Base-by-base conservation (phyloP, 1,140 invertebrate genomes). In the Agraylea sexmaculata region DNA sequence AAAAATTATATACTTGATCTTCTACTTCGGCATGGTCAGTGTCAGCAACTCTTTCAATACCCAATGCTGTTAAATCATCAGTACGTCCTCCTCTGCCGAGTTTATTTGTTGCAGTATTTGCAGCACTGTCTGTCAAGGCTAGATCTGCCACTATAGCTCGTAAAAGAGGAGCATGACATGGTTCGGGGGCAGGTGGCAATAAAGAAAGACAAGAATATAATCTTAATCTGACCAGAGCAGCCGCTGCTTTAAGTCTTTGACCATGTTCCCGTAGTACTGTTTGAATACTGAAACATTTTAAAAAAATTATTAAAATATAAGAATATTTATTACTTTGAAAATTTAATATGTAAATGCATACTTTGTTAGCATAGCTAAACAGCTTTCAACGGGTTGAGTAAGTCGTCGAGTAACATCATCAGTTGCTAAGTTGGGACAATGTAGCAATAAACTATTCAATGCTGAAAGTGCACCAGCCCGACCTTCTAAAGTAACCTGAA, bases 71-170 rank as follows among this genome's bases (percentile, higher is more conserved):
- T 2, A 45, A 19, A 25, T 49, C 47, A 33, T 45, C 42, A 11
- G 36, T 40, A 19, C 47, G 35, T 12, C 43, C 43, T 13, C 35
- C 35, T 31, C 42, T 36, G 15, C 34, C 42, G 16, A 43, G 32
- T 27, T 38, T 37, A 21, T 40, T 41, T 16, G 90, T 95, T 0
- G 92, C 92, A 12, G 88, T 94, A 55, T 94, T 94, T 13, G 89
- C 87, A 18, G 82, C 78, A 64, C 94, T 95, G 60, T 98, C 94
- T 16, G 89, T 83, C 13, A 96, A 67, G 0, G 93, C 98, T 46
- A 99, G 88, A 65, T 99, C 95, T 2, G 92, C 88, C 2, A 98
- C 92, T n/a, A 99, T 66, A 69, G 98, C 81, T 39, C 90, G 75
- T 36, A 97, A 62, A 16, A 94, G 67, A 59, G 83, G 80, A 1